Evolutionary conservation across 2,888 invertebrate species (phyloP).

Genomic region (Gibbula magus): DNA sequence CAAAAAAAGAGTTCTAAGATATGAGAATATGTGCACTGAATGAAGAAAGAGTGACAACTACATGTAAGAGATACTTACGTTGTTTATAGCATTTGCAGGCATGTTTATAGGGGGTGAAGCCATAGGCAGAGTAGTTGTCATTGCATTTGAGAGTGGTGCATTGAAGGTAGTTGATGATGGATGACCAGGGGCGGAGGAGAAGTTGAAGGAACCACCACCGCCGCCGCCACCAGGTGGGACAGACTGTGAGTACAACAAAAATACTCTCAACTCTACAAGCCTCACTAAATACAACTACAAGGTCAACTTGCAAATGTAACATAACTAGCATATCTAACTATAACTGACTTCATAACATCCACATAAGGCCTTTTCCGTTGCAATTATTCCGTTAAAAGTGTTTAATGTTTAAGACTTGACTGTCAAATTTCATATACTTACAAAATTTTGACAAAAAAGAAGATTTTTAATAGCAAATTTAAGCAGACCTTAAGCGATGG

Average conservation of each 20-base stretch:
- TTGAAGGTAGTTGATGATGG: conserved; percentile 48
- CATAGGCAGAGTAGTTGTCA: conserved; percentile 44
- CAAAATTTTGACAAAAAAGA: too few species aligned
- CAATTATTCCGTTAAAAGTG: too few species aligned
- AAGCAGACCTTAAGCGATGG: too few species aligned
- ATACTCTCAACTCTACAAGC: conserved; percentile 7
- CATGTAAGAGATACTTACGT: conserved; percentile 48
- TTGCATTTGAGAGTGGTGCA: conserved; percentile 32
- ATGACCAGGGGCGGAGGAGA: conserved; percentile 42
- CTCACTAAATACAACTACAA: not conserved
- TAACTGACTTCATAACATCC: too few species aligned
- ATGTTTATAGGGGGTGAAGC: conserved; percentile 51
- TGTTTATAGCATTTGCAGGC: conserved; percentile 47
- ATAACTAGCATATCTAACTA: too few species aligned
- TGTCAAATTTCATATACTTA: too few species aligned
- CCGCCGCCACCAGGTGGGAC: conserved; percentile 43
- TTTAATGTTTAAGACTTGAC: too few species aligned
- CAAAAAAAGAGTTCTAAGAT: not conserved
- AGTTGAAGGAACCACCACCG: conserved; percentile 50
- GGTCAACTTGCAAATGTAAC: too few species aligned
- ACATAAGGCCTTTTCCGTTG: too few species aligned
- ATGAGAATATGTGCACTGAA: not conserved
- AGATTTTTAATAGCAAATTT: too few species aligned
- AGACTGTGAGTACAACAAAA: conserved; percentile 28
- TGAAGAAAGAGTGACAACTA: not conserved